Evolutionary conservation across 2,113 vertebrate species (phyloP), one percentile per base, ranked within the genome.

Genomic region (Ammodytes marinus): DNA sequence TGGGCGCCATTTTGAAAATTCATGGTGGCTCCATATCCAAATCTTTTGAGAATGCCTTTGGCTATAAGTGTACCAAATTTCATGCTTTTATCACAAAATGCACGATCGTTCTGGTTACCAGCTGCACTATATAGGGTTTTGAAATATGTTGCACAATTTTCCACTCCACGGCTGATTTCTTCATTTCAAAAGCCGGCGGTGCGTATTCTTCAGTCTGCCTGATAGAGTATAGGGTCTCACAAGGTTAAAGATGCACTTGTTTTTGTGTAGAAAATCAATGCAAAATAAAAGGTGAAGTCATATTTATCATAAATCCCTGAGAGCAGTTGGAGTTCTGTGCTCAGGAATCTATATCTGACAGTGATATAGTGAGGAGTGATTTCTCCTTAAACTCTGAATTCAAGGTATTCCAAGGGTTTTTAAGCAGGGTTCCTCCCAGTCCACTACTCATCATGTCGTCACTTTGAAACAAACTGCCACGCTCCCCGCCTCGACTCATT

Each of bases 161-260:
- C 76, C 85, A 82, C 82, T 79, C 86, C 86, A 88, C 6, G 77
- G 71, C 73, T 85, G 82, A 83, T 84, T 84, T 84, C 61, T 68
- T 82, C 19, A 68, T 80, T 82, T 90, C 66, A 82, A 79, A 27
- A 86, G 83, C 59, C 14, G 3, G 9, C 3, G 27, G 59, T 66
- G 11, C 9, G 60, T 11, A 54, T n/a, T 74, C 4, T 2, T 12
- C 84, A 69, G 76, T 37, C 68, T 68, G 79, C 40, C 59, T 50
- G 67, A 68, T 57, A 37, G 55, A 74, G 39, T 35, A 27, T 27
- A 4, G 42, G 61, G 37, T 61, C 54, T 72, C 54, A 69, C 53
- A 6, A 49, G 53, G 73, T 69, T 45, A 27, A n/a, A 14, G n/a
- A 68, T 43, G 64, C 17, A 39, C 47, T 19, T 77, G 42, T 53